A percentile compares a stretch with the other conserved stretches of the same genome.
These are phyloP conservation scores for Lepas anatifera DNA, from an alignment of 2,888 invertebrate species.

Conservation along the genomic window DNA sequence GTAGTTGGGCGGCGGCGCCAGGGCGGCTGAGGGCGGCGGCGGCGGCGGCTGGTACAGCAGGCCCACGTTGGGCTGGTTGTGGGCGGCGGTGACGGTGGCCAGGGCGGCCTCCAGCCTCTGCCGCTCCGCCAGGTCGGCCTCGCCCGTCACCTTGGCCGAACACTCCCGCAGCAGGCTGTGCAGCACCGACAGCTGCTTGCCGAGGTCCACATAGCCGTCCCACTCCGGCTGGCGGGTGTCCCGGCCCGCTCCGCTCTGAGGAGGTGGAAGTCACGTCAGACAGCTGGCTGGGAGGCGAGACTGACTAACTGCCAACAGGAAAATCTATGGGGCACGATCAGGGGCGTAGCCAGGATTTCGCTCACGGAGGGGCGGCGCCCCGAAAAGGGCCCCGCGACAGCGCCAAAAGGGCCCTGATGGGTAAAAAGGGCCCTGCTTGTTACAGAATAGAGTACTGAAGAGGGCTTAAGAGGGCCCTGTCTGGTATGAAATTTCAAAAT, in stretches of 20 bases:
- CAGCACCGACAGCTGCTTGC: slow-evolving; percentile 69
- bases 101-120: slow-evolving; percentile 53
- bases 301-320: too few species aligned
- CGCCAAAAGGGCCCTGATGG: too few species aligned
- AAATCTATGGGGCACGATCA: too few species aligned
- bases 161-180: slow-evolving; percentile 64
- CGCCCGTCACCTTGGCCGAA: slow-evolving; percentile 42
- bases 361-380: too few species aligned
- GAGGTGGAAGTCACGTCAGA: too few species aligned
- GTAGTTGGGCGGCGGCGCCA: slow-evolving; percentile 17
- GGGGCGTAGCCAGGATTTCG: too few species aligned
- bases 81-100: slow-evolving; percentile 47
- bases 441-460: too few species aligned
- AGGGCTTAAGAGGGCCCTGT: too few species aligned
- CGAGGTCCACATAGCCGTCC: slow-evolving; percentile 80
- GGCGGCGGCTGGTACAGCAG: slow-evolving; percentile 35
- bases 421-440: too few species aligned
- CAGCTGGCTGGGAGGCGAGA: too few species aligned
- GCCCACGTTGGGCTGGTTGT: slow-evolving; percentile 40
- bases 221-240: slow-evolving; percentile 43
- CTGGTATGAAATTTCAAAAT: too few species aligned
- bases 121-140: slow-evolving; percentile 21
- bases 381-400: too few species aligned
- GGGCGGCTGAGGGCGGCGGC: slow-evolving; percentile 15
- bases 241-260: slow-evolving; percentile 26